phyloP scores from a whole-genome alignment of 2,797 vertebrate genomes.

The Pogonophryne albipinna region DNA sequence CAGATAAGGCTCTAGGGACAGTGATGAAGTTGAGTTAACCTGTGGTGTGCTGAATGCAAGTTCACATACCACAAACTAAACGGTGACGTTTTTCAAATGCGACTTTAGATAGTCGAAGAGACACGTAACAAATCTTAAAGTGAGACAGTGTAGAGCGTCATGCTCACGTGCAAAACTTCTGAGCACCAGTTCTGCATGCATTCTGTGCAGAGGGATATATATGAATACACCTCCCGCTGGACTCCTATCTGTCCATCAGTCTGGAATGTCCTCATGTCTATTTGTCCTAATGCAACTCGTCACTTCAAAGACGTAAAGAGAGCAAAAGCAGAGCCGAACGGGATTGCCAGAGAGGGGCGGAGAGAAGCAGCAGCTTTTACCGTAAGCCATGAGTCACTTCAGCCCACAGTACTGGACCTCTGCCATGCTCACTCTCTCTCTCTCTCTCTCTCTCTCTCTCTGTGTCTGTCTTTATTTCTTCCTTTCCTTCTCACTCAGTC shows the following conservation, averaged over 20 bases:
- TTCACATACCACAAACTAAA: not conserved
- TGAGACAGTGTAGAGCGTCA: not conserved
- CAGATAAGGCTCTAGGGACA: slow-evolving; percentile 4
- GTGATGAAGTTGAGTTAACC: slow-evolving; percentile 20
- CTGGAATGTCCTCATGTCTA: slow-evolving; percentile 36
- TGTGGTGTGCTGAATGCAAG: not conserved
- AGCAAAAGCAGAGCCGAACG: slow-evolving; percentile 64
- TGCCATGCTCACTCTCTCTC: slow-evolving; percentile 41
- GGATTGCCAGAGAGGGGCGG: slow-evolving; percentile 78
- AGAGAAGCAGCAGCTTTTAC: slow-evolving; percentile 82
- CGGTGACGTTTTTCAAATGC: not conserved
- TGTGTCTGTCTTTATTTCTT: slow-evolving; percentile 46
- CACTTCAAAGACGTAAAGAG: slow-evolving; percentile 56
- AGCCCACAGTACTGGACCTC: slow-evolving; percentile 81
- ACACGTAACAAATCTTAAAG: not conserved
- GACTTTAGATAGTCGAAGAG: not conserved
- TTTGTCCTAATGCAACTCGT: slow-evolving; percentile 54
- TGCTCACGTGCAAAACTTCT: slow-evolving; percentile 5
- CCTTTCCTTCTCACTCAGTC: slow-evolving; percentile 56
- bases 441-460: not conserved
- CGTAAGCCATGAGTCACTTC: slow-evolving; percentile 86
- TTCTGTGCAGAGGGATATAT: not conserved
- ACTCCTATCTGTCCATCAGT: slow-evolving; percentile 23
- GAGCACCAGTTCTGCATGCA: not conserved
- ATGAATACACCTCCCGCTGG: slow-evolving; percentile 1